Base-by-base conservation (phyloP, 2,888 invertebrate species). In the Sussaba pulchella region DNA sequence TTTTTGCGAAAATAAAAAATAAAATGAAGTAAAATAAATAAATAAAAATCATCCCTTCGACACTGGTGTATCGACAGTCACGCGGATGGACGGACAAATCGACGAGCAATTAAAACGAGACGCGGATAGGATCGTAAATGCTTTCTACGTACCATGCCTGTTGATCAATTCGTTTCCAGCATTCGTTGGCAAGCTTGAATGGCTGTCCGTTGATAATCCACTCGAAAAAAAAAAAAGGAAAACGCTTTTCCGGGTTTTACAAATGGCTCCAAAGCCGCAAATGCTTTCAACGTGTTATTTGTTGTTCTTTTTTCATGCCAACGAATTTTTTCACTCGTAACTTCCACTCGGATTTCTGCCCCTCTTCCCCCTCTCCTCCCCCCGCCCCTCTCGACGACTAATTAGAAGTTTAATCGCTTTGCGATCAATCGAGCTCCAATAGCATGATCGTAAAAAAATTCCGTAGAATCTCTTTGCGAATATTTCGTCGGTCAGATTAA, bases 81-180 rank as follows among this genome's bases (percentile, higher is more conserved):
- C 36, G 14, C 31, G 41, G 9, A 63, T n/a, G 31, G 36, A 43
- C 69, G n/a, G n/a, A 9, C 57, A 9, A 57, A 31, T 71, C 54
- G 47, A 64, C 57, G 64, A 57, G 54, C 50, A 77, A 77, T 77
- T 71, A 39, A 71, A 77, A 54, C 63, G 63, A n/a, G 43, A 43
- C 19, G 17, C 26, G 14, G 63, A 41, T 43, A 24, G n/a, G 43
- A 5, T 21, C 63, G 43, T 24, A n/a, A 57, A 31, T 31, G 57
- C 57, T 43, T 63, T 24, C 43, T 24, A 14, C 41, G 24, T 24
- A 31, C 31, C 8, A 24, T 31, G 41, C 63, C 63, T n/a, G 63
- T 43, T 63, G 43, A 43, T 24, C 41, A 63, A 63, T 63, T 43
- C 43, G 8, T 63, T 24, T 24, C 43, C 43, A 43, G 24, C 63